phyloP scores from a whole-genome alignment of 2,888 invertebrate genomes.

The Limnephilus rhombicus region DNA sequence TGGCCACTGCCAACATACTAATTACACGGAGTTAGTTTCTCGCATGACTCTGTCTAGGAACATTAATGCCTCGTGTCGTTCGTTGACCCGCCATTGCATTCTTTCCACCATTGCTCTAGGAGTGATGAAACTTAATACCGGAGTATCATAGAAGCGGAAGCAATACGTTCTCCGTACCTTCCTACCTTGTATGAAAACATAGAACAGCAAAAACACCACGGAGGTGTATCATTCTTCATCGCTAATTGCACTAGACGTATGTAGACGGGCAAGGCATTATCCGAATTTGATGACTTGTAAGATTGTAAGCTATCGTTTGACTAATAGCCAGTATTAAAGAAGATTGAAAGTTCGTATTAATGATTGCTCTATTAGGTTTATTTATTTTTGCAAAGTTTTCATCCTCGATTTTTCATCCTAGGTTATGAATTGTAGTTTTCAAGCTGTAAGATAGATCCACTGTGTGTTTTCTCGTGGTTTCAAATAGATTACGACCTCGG shows the following conservation, averaged over 20 bases:
- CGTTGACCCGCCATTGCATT: conserved; percentile 44
- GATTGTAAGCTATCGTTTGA: not conserved
- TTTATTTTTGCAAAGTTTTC: not conserved
- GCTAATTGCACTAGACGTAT: not conserved
- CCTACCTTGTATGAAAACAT: not conserved
- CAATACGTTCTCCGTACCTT: not conserved
- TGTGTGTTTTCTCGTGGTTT: conserved; percentile 1
- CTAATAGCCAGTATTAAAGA: not conserved
- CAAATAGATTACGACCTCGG: conserved; percentile 14
- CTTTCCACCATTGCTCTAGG: conserved; percentile 29
- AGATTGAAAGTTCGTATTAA: not conserved
- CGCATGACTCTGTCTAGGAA: conserved; percentile 14
- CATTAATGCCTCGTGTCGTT: conserved; percentile 46
- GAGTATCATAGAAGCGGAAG: conserved; percentile 26
- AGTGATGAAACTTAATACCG: conserved; percentile 28
- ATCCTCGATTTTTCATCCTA: not conserved
- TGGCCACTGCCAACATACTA: conserved; percentile 52
- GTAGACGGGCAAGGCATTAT: not conserved
- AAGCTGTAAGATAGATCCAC: not conserved
- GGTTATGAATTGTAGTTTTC: not conserved
- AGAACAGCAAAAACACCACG: not conserved
- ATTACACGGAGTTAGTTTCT: conserved; percentile 47
- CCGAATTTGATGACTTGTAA: not conserved
- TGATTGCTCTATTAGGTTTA: not conserved
- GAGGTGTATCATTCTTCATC: conserved; percentile 7